Evolutionary conservation across 1,140 invertebrate genomes (phyloP).

Genomic region (Trichonephila clavata): DNA sequence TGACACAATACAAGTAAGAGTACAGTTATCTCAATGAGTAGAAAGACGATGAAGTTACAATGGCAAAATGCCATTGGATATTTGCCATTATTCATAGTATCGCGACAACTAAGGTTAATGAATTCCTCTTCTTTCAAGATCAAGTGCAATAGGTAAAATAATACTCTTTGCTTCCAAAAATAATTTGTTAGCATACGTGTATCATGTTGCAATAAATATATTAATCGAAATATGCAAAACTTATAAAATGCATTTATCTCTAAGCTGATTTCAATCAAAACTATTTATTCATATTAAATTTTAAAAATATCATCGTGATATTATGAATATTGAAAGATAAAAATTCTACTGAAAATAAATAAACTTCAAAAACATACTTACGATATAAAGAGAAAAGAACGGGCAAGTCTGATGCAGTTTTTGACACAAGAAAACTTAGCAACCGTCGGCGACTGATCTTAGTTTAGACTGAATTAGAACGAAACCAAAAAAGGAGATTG

Average conservation of each 20-base stretch:
- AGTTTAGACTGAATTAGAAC: conserved; percentile 34
- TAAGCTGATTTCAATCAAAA: too few species aligned
- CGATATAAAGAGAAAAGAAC: background rate
- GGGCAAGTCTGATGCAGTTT: background rate
- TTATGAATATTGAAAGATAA: background rate
- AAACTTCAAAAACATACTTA: background rate
- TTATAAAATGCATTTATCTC: too few species aligned
- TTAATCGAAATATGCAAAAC: too few species aligned
- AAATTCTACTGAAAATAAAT: background rate
- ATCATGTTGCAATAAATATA: background rate
- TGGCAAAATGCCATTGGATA: conserved; percentile 42
- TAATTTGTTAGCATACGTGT: background rate
- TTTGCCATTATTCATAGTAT: background rate
- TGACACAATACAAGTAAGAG: background rate
- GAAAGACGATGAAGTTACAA: background rate
- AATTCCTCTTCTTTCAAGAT: conserved; percentile 31
- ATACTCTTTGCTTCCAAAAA: background rate
- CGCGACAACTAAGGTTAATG: background rate
- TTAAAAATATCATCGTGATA: too few species aligned
- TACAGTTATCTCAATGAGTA: background rate
- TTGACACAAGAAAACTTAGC: background rate
- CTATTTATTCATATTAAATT: too few species aligned
- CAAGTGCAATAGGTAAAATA: background rate
- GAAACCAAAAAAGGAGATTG: conserved; percentile 62
- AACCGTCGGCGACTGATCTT: background rate